Percentiles rank a stretch among this genome's conserved stretches.
Conservation (phyloP, 2,113 vertebrate species). For the Sturnira hondurensis region DNA sequence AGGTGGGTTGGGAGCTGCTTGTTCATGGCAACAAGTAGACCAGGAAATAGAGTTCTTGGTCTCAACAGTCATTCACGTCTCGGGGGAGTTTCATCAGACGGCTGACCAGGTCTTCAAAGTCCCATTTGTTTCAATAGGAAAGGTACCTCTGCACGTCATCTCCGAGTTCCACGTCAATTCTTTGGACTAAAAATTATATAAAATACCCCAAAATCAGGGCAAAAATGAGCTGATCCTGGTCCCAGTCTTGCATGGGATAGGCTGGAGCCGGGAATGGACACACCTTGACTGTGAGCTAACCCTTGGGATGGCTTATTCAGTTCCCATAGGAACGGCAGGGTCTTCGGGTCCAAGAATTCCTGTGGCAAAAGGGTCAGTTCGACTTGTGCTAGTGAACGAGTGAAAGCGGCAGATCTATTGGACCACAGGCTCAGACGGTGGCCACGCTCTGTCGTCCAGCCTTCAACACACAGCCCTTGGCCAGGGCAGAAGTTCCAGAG, state of each 20-base stretch:
- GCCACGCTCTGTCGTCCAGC: background rate
- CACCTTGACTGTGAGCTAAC: background rate
- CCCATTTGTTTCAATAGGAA: background rate
- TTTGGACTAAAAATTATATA: background rate
- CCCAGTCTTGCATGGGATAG: background rate
- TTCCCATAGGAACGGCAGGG: rapidly evolving
- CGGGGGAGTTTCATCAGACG: background rate
- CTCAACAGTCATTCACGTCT: background rate
- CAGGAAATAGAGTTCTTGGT: background rate
- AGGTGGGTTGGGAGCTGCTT: background rate
- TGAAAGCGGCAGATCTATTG: background rate
- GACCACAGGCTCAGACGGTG: background rate
- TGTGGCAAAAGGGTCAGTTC: background rate
- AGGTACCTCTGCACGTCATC: background rate
- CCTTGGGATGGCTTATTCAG: background rate
- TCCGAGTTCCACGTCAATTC: background rate
- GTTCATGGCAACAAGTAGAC: background rate
- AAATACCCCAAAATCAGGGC: background rate
- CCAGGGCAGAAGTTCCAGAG: background rate
- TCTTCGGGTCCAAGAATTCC: background rate
- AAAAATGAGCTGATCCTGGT: background rate
- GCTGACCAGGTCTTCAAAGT: background rate
- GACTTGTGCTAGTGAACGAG: background rate
- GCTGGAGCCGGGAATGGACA: background rate
- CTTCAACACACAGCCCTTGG: background rate